Percentiles rank a stretch among this genome's conserved stretches.
phyloP scores from a whole-genome alignment of 2,888 invertebrate species.

The Gastrophysa polygoni region DNA sequence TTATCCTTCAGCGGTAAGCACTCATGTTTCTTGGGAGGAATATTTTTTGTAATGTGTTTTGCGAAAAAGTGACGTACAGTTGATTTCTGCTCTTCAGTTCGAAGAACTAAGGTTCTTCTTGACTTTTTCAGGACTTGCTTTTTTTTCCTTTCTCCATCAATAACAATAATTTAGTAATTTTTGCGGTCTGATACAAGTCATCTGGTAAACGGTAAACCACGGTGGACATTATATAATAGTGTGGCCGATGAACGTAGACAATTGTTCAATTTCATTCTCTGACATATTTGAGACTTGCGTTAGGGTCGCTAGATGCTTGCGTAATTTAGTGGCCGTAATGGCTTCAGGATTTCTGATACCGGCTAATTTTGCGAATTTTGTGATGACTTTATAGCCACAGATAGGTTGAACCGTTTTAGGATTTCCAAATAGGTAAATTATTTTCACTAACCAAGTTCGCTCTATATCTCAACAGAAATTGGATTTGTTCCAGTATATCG shows the following conservation, averaged over 20 bases:
- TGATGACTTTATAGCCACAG: too few species aligned
- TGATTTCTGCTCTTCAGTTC: conserved; percentile 27
- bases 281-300: conserved; percentile 36
- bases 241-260: conserved; percentile 41
- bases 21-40: conserved; percentile 27
- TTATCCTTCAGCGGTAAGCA: conserved; percentile 18
- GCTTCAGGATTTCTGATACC: too few species aligned
- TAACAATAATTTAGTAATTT: conserved; percentile 35
- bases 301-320: conserved; percentile 37
- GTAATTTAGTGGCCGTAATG: too few species aligned
- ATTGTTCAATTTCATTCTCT: conserved; percentile 38
- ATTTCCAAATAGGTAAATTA: too few species aligned
- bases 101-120: conserved; percentile 17
- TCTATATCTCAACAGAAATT: too few species aligned
- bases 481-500: too few species aligned
- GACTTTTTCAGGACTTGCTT: not conserved
- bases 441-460: too few species aligned
- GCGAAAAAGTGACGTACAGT: conserved; percentile 17
- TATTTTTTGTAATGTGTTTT: conserved; percentile 22
- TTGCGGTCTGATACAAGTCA: conserved; percentile 31
- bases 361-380: too few species aligned
- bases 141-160: conserved; percentile 34
- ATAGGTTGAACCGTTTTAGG: too few species aligned
- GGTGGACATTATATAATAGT: conserved; percentile 35
- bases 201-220: conserved; percentile 27